These are phyloP conservation scores for Tetrao urogallus DNA, from an alignment of 2,113 vertebrate genomes.

Conservation along the genomic window DNA sequence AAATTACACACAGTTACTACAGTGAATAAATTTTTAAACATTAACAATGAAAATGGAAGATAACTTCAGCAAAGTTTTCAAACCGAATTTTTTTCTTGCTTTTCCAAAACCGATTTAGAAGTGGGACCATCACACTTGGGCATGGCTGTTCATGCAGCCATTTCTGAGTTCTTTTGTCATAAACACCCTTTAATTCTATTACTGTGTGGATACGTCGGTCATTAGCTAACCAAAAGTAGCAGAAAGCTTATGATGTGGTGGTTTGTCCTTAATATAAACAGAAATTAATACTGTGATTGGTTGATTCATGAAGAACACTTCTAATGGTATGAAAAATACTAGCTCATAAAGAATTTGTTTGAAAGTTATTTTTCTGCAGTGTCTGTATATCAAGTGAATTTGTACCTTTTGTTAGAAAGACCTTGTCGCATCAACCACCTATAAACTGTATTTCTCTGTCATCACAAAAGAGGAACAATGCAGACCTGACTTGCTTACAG, in stretches of 20 bases:
- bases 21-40: background rate
- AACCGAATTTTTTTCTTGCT: background rate
- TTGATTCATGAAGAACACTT: slow-evolving; percentile 16
- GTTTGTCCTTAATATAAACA: slow-evolving; percentile 33
- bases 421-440: background rate
- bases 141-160: background rate
- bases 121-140: background rate
- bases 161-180: background rate
- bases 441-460: background rate
- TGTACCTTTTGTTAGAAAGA: background rate
- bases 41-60: background rate
- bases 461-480: background rate
- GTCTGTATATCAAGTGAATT: background rate
- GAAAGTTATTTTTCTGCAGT: background rate
- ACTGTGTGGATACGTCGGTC: background rate
- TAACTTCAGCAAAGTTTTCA: background rate
- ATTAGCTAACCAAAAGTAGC: background rate
- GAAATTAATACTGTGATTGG: background rate
- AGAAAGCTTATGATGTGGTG: background rate
- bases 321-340: background rate
- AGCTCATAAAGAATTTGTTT: background rate
- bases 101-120: slow-evolving; percentile 6
- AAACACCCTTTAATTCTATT: background rate
- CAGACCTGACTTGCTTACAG: background rate
- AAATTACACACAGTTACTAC: background rate